Percentiles rank a stretch among this genome's conserved stretches.
Evolutionary conservation across 2,113 vertebrate species (phyloP).

Genomic region (Barbus barbus): DNA sequence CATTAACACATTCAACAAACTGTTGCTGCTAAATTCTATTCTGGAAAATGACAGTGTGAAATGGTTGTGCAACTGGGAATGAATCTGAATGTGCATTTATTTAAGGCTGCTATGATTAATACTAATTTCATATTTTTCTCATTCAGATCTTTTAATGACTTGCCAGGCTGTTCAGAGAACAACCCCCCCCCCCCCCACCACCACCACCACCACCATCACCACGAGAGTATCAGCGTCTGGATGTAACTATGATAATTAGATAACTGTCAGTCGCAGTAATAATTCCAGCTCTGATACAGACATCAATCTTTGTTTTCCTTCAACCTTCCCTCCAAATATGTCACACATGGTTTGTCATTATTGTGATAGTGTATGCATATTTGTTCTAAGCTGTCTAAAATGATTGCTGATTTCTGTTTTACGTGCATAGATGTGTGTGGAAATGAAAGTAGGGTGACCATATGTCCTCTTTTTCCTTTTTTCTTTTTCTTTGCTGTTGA

Average conservation of each 20-base stretch:
- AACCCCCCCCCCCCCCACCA: background rate
- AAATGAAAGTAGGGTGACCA: background rate
- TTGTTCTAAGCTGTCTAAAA: slow-evolving; percentile 32
- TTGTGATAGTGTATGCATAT: slow-evolving; percentile 20
- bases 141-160: slow-evolving; percentile 18
- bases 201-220: background rate
- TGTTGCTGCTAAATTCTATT: background rate
- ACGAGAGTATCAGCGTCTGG: background rate
- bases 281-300: background rate
- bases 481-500: background rate
- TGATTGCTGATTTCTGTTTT: slow-evolving; percentile 13
- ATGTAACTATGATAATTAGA: slow-evolving; percentile 27
- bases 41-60: background rate
- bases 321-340: slow-evolving; percentile 20
- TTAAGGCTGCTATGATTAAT: slow-evolving; percentile 19
- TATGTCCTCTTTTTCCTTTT: background rate
- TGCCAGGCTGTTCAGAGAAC: background rate
- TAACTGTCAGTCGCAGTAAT: slow-evolving; percentile 26
- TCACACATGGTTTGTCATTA: slow-evolving; percentile 34
- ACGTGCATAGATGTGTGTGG: background rate
- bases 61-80: slow-evolving; percentile 5
- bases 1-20: slow-evolving; percentile 3
- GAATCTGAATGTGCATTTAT: slow-evolving; percentile 14
- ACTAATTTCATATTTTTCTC: background rate
- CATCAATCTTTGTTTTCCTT: slow-evolving; percentile 40